These are phyloP conservation scores for Mobula hypostoma DNA, from an alignment of 2,113 vertebrate species.

Conservation along the genomic window DNA sequence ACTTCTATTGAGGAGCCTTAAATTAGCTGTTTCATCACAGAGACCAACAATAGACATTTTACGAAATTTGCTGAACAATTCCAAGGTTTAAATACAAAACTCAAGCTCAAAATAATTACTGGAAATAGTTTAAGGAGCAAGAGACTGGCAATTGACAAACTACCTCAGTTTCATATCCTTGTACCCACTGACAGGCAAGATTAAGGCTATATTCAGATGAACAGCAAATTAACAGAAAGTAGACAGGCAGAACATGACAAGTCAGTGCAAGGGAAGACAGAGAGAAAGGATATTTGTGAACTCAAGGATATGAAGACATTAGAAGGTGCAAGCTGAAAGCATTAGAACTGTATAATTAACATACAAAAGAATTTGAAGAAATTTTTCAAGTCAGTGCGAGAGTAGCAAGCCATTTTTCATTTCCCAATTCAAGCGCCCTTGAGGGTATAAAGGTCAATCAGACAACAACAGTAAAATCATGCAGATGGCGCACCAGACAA, in stretches of 20 bases:
- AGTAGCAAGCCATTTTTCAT: background rate
- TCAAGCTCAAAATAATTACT: background rate
- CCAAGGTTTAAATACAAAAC: background rate
- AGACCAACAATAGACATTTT: background rate
- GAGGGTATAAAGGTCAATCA: background rate
- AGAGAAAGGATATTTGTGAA: background rate
- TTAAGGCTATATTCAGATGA: background rate
- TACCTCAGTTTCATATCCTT: background rate
- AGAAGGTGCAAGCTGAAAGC: background rate
- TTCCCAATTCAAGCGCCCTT: background rate
- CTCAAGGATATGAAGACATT: background rate
- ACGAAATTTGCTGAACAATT: background rate
- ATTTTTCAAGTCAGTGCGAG: background rate
- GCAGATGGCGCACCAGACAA: background rate
- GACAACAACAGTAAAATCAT: background rate
- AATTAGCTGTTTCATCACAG: background rate
- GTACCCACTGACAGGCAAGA: background rate
- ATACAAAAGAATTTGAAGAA: background rate
- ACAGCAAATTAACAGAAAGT: background rate
- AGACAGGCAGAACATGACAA: background rate
- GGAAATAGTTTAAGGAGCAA: background rate
- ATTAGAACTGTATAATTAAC: background rate
- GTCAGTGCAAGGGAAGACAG: background rate
- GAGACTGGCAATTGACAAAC: background rate
- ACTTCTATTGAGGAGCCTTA: background rate